A percentile compares a stretch with the other conserved stretches of the same genome.
These are phyloP conservation scores for Hemibates koningsi DNA, from an alignment of 2,113 vertebrate species.

Conservation along the genomic window DNA sequence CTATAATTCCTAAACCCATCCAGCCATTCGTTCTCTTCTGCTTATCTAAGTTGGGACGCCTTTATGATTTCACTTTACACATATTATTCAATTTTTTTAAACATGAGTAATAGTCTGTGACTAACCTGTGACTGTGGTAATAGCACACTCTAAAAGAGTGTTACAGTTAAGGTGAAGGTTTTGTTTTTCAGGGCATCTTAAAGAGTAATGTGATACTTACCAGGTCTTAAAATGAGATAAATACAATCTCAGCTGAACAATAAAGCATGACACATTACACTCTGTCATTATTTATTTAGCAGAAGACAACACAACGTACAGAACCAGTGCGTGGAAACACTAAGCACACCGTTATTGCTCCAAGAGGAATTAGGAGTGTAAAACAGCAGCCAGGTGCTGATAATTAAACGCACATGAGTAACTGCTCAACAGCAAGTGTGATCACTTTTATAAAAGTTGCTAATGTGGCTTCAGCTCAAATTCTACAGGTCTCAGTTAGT, in stretches of 20 bases:
- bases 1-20: neutral
- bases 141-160: neutral
- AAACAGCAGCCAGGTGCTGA: neutral
- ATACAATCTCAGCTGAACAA: neutral
- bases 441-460: neutral
- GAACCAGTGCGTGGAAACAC: neutral
- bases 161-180: neutral
- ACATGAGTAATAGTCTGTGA: neutral
- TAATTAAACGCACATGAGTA: neutral
- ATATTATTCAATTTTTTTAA: neutral
- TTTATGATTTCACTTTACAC: neutral
- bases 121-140: neutral
- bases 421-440: neutral
- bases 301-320: neutral
- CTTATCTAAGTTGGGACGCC: neutral
- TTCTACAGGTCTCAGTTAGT: neutral
- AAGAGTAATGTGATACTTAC: neutral
- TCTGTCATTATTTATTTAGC: neutral
- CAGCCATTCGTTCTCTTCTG: neutral
- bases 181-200: neutral
- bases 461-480: neutral
- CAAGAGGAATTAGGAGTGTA: neutral
- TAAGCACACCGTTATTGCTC: neutral
- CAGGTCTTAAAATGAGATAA: neutral
- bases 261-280: neutral